Base-by-base conservation (phyloP, 2,888 invertebrate species). In the Pycnomerus fuliginosus region DNA sequence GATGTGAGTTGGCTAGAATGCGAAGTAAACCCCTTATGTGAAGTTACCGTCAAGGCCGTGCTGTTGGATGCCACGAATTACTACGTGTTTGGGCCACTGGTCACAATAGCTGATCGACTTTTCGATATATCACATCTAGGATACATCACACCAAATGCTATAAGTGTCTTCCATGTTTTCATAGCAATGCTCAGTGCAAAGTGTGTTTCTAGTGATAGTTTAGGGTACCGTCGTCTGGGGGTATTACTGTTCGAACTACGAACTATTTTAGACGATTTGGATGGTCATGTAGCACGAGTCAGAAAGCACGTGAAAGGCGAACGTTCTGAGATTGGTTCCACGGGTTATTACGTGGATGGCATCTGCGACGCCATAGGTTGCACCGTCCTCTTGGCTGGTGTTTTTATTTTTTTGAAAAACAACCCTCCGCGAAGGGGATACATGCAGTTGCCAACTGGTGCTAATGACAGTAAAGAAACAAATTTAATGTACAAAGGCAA, bases 11-110 rank as follows among this genome's bases (percentile, higher is more conserved):
- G 82, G 80, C 64, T 87, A n/a, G 78, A 80, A 15, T 88, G 88
- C 62, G 77, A 77, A 29, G 76, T 87, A 16, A 85, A 87, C 58
- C 89, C 90, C 0, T 65, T 88, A 10, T 89, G 89, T 64, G 82
- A 85, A 57, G 82, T 92, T 1, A 90, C 90, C 0, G 86, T 90
- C 0, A 93, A 93, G 71, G 85, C 85, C 1, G 68, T 92, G 38
- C 80, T 91, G 75, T 74, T 90, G 32, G 92, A 92, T 67, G 90
- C 88, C 50, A 80, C 86, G 2, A 91, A 90, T 65, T 87, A 89
- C 61, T 93, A 90, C 62, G 73, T 92, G 12, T 84, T 90, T 61
- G 85, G 85, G 1, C 92, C 92, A 0, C 67, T 87, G 28, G 87
- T 88, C n/a, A 80, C 84, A 2, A 71, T 88, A 13, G 73, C 87